These are phyloP conservation scores for Caerostris extrusa DNA, from an alignment of 1,140 invertebrate genomes.

Conservation along the genomic window DNA sequence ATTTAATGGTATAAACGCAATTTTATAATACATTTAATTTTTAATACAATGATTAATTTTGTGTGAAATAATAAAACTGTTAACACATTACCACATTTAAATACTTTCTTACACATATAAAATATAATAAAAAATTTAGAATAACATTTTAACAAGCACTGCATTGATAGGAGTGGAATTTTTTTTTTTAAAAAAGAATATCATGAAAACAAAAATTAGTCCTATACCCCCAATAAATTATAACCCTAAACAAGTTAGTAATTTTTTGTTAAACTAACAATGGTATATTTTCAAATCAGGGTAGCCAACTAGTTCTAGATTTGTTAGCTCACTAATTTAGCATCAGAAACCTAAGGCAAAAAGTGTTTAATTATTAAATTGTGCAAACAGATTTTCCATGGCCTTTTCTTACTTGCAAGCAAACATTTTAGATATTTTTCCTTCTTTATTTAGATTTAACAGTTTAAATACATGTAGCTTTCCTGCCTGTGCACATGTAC, in stretches of 20 bases:
- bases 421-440: background rate
- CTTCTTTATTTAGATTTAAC: background rate
- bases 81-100: no score
- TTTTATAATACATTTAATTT: no score
- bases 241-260: background rate
- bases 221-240: background rate
- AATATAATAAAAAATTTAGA: no score
- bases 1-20: no score
- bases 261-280: constrained; percentile 3
- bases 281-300: constrained; percentile 28
- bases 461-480: background rate
- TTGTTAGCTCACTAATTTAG: constrained; percentile 6
- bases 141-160: no score
- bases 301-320: constrained; percentile 29
- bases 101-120: no score
- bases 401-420: constrained; percentile 17
- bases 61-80: no score
- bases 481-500: background rate
- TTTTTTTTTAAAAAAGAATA: no score
- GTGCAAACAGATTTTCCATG: constrained; percentile 25
- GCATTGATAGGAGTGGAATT: no score
- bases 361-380: constrained; percentile 36
- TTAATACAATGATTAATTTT: no score
- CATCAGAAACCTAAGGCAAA: constrained; percentile 35
- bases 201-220: background rate